A percentile compares a stretch with the other conserved stretches of the same genome.
phyloP scores from a whole-genome alignment of 2,113 vertebrate genomes.

The Semnornis frantzii region DNA sequence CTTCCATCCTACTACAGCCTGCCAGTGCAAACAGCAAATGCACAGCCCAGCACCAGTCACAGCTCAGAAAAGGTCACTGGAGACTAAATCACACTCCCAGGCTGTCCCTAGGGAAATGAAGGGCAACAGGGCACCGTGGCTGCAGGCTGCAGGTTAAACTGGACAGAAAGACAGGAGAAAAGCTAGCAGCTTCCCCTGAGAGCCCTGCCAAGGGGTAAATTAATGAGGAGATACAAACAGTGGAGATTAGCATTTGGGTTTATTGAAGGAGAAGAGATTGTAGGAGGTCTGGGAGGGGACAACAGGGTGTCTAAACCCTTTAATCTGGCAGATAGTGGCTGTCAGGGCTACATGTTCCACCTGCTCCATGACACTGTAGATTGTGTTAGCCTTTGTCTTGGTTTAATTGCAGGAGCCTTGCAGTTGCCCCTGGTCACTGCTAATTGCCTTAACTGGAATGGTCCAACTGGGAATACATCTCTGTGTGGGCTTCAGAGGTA shows the following conservation, averaged over 20 bases:
- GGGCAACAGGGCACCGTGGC: not conserved
- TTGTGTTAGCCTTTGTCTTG: slow-evolving; percentile 49
- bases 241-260: not conserved
- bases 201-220: not conserved
- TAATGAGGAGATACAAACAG: slow-evolving; percentile 8
- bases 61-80: not conserved
- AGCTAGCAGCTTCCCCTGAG: not conserved
- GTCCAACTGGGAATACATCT: not conserved
- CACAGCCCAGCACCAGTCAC: not conserved
- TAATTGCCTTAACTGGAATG: slow-evolving; percentile 69
- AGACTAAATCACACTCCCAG: not conserved
- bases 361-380: slow-evolving; percentile 38
- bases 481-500: not conserved
- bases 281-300: not conserved
- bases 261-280: not conserved
- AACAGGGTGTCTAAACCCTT: slow-evolving; percentile 7
- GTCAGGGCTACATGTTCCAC: not conserved
- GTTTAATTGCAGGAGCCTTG: slow-evolving; percentile 66
- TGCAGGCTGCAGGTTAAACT: not conserved
- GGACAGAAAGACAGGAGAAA: not conserved
- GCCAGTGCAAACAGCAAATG: not conserved
- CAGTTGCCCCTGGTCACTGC: slow-evolving; percentile 60
- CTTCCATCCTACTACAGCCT: not conserved
- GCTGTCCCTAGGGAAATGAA: not conserved
- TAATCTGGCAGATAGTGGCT: slow-evolving; percentile 45